These are phyloP conservation scores for Uloborus diversus DNA, from an alignment of 1,140 invertebrate genomes.

Conservation along the genomic window DNA sequence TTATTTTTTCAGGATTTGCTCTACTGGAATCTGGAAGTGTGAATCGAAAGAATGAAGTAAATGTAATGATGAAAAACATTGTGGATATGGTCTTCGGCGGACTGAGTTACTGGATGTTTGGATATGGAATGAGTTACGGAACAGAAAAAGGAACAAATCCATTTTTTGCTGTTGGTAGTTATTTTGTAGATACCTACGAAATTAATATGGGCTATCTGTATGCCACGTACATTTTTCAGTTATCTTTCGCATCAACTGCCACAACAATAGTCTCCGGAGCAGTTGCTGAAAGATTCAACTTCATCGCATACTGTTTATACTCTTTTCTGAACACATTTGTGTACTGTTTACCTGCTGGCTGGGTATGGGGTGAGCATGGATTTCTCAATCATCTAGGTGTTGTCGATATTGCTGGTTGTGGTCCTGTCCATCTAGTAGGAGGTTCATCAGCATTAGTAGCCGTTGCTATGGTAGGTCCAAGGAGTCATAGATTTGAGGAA, in stretches of 20 bases:
- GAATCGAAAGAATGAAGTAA: conserved; percentile 92
- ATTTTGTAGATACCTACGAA: conserved; percentile 67
- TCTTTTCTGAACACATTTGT: conserved; percentile 88
- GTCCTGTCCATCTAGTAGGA: conserved; percentile 85
- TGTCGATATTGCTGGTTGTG: conserved; percentile 84
- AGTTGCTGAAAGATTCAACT: conserved; percentile 90
- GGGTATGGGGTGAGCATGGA: conserved; percentile 87
- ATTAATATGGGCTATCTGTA: conserved; percentile 60
- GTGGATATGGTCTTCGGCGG: conserved; percentile 92
- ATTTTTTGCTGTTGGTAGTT: conserved; percentile 72
- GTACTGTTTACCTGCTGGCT: conserved; percentile 90
- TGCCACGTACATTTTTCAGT: conserved; percentile 68
- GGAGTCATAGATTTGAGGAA: conserved; percentile 84
- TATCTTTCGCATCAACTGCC: conserved; percentile 89
- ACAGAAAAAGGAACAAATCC: conserved; percentile 73
- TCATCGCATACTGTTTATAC: conserved; percentile 89
- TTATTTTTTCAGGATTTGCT: conserved; percentile 77
- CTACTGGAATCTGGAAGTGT: conserved; percentile 92
- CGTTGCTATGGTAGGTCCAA: conserved; percentile 87
- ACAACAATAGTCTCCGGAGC: conserved; percentile 85
- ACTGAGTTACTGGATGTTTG: conserved; percentile 93
- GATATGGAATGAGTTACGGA: conserved; percentile 91
- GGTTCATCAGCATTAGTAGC: conserved; percentile 81
- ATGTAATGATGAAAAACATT: conserved; percentile 97
- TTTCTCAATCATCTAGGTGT: conserved; percentile 82